Conservation (phyloP, 2,888 invertebrate genomes). For the Ectropis crepuscularia region DNA sequence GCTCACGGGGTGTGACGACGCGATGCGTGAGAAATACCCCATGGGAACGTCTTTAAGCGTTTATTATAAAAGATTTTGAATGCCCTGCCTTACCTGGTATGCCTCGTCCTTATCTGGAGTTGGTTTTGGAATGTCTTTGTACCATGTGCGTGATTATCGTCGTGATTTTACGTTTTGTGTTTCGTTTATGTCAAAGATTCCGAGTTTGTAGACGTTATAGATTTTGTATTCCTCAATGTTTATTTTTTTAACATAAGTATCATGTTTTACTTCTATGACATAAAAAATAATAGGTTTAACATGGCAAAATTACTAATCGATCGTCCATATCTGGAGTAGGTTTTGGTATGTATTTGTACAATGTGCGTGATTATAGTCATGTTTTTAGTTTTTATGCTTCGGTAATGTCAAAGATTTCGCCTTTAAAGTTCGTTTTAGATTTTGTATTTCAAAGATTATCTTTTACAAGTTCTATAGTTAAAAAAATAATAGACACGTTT, state of each 20-base stretch:
- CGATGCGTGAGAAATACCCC: conserved; percentile 75
- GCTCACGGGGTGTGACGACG: conserved; percentile 75
- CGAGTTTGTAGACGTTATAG: background rate
- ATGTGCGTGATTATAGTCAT: conserved; percentile 3
- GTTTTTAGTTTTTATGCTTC: background rate
- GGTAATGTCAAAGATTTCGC: background rate
- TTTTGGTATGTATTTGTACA: conserved; percentile 32
- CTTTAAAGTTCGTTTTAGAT: background rate
- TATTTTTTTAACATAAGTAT: too few species aligned
- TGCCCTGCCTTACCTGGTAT: conserved; percentile 23
- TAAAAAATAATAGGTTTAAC: too few species aligned
- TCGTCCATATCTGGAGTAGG: conserved; percentile 16
- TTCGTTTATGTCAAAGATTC: background rate
- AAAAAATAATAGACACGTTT: too few species aligned
- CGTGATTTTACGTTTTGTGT: background rate
- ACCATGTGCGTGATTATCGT: conserved; percentile 6
- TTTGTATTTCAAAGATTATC: too few species aligned
- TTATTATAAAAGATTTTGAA: conserved; percentile 44
- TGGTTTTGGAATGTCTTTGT: conserved; percentile 34
- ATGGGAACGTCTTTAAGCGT: conserved; percentile 67
- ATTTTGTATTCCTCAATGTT: too few species aligned
- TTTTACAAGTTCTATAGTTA: too few species aligned
- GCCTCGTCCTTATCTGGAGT: conserved; percentile 19
- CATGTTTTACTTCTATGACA: too few species aligned
- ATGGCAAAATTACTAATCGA: too few species aligned